Evolutionary conservation across 2,113 vertebrate species (phyloP).

Genomic region (Mesitornis unicolor): DNA sequence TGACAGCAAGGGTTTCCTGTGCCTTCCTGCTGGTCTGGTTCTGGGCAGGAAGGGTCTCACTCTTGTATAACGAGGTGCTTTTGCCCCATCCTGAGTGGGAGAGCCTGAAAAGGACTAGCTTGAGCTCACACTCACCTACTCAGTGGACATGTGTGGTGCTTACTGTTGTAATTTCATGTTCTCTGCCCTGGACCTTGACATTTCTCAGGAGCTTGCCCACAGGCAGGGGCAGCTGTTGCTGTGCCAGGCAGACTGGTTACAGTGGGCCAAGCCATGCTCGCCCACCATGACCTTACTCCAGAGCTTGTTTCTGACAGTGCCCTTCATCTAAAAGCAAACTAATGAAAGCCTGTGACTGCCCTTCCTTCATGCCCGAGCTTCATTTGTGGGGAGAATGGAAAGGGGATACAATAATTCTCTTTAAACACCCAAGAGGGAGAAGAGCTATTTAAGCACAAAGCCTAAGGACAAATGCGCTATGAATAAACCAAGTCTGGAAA

Average conservation of each 20-base stretch:
- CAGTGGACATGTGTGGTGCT: neutral
- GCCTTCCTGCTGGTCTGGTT: neutral
- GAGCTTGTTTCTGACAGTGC: neutral
- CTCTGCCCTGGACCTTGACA: neutral
- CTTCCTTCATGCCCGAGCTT: neutral
- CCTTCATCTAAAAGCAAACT: neutral
- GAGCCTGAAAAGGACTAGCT: neutral
- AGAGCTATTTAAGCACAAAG: slow-evolving; percentile 27
- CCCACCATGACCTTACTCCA: neutral
- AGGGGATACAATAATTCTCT: neutral
- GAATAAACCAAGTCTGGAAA: slow-evolving; percentile 35
- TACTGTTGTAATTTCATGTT: neutral
- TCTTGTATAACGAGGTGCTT: neutral
- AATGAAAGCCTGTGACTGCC: neutral
- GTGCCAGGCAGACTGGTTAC: neutral
- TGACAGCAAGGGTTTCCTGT: neutral
- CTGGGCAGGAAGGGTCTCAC: neutral
- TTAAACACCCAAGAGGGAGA: slow-evolving; percentile 6
- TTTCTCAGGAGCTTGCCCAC: neutral
- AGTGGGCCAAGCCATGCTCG: neutral
- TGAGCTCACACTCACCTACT: neutral
- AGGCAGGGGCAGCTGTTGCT: neutral
- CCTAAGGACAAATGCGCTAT: slow-evolving; percentile 37
- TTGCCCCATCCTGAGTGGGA: neutral
- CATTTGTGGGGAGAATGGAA: neutral